phyloP scores from a whole-genome alignment of 2,113 vertebrate genomes.

The Oxyruncus cristatus region DNA sequence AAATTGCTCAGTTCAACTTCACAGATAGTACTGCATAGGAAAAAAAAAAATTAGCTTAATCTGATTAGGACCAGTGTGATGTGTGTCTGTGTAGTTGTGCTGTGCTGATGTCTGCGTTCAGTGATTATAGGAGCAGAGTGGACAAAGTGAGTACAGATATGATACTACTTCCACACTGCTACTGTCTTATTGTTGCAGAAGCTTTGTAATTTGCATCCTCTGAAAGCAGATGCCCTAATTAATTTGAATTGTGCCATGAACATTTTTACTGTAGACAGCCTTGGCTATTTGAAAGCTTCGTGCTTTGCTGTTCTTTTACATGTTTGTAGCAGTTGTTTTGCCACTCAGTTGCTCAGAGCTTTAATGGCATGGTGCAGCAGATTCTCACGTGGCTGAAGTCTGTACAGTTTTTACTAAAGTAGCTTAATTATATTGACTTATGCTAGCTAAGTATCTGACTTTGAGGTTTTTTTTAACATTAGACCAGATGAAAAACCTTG shows the following conservation, averaged over 20 bases:
- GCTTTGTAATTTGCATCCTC: neutral
- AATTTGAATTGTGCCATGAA: neutral
- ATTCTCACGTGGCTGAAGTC: neutral
- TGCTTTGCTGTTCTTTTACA: neutral
- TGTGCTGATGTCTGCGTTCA: neutral
- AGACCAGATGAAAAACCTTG: neutral
- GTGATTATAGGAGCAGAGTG: neutral
- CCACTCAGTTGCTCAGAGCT: rapidly evolving
- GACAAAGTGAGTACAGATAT: neutral
- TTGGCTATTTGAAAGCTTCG: neutral
- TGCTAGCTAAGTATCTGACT: neutral
- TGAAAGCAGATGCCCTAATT: neutral
- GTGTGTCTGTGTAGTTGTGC: neutral
- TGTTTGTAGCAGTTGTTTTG: neutral
- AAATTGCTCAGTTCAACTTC: neutral
- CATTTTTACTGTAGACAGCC: neutral
- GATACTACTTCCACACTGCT: neutral
- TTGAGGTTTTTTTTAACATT: neutral
- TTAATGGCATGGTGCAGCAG: neutral
- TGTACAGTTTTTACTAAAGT: neutral
- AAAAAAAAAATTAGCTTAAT: neutral
- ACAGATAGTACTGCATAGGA: neutral
- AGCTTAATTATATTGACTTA: neutral
- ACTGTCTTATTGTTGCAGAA: neutral
- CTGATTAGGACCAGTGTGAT: neutral